These are phyloP conservation scores for Brachionus asplanchnoidis DNA, from an alignment of 1,140 invertebrate genomes.

Conservation along the genomic window DNA sequence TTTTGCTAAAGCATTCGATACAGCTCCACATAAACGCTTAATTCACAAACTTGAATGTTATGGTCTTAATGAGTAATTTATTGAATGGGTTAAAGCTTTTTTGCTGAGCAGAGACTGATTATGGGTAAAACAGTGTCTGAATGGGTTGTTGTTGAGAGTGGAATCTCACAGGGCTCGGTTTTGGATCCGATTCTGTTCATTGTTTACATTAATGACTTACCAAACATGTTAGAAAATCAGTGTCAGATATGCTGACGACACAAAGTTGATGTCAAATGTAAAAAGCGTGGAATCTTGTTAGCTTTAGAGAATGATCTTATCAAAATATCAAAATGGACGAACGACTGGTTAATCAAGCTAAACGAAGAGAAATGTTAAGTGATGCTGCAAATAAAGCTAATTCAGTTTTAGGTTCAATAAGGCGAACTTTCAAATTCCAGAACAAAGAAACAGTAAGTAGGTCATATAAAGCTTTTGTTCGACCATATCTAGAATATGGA, in stretches of 20 bases:
- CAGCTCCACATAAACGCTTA: conserved; percentile 40
- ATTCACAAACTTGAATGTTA: conserved; percentile 39
- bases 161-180: neutral
- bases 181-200: neutral
- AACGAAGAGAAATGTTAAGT: too few species aligned
- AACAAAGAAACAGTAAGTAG: too few species aligned
- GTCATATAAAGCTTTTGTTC: too few species aligned
- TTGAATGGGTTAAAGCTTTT: conserved; percentile 43
- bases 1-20: conserved; percentile 44
- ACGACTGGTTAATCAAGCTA: too few species aligned
- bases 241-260: conserved; percentile 43
- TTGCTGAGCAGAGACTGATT: conserved; percentile 42
- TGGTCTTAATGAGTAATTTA: conserved; percentile 29
- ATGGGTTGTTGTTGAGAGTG: conserved; percentile 36
- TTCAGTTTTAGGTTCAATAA: too few species aligned
- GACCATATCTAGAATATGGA: too few species aligned
- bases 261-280: conserved; percentile 27
- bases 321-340: too few species aligned
- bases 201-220: neutral
- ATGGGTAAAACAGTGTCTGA: conserved; percentile 40
- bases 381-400: too few species aligned
- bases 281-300: neutral
- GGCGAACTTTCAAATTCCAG: too few species aligned
- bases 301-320: neutral
- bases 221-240: neutral